Percentiles rank a stretch among this genome's conserved stretches.
These are phyloP conservation scores for Pachypanchax playfairii DNA, from an alignment of 2,113 vertebrate species.

Conservation along the genomic window DNA sequence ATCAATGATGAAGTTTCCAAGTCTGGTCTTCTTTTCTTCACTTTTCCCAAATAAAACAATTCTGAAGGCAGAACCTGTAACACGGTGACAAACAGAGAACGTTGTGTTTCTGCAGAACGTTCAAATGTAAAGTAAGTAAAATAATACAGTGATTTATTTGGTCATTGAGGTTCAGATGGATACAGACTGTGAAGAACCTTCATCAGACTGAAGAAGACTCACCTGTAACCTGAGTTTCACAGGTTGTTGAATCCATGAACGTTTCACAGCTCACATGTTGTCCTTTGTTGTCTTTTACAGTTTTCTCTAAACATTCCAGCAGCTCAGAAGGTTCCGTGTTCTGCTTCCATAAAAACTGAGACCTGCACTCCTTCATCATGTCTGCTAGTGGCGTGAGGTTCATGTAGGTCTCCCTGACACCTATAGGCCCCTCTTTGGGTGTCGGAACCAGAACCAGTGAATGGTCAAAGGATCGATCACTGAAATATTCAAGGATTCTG, in stretches of 20 bases:
- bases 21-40: neutral
- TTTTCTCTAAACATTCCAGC: neutral
- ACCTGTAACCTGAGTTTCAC: no score
- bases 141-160: no score
- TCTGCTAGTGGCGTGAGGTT: neutral
- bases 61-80: conserved; percentile 1
- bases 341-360: neutral
- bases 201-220: no score
- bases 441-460: conserved; percentile 34
- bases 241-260: neutral
- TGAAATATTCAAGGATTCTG: conserved; percentile 12
- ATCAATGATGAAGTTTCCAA: conserved; percentile 1
- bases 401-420: neutral
- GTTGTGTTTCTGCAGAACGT: no score
- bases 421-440: neutral
- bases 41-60: neutral
- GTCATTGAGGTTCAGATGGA: no score
- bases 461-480: conserved; percentile 9
- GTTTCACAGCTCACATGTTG: neutral
- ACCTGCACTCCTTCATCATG: neutral
- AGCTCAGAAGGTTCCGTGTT: neutral
- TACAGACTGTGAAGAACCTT: no score
- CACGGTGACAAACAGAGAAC: neutral
- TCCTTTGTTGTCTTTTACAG: neutral
- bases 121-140: no score